Base-by-base conservation (phyloP, 2,888 invertebrate species). In the Lagria hirta region DNA sequence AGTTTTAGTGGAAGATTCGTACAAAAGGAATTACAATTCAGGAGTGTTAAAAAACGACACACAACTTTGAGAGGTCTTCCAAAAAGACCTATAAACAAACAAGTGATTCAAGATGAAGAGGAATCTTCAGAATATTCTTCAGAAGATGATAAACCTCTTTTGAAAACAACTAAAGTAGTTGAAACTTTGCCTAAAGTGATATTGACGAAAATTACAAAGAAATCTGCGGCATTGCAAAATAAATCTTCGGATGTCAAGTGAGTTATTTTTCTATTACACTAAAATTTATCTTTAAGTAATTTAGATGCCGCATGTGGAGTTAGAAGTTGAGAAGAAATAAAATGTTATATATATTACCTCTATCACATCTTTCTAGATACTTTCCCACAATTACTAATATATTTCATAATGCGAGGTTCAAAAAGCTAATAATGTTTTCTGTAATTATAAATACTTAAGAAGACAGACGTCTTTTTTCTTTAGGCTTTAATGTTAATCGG, bases 71-170 rank as follows among this genome's bases (percentile, higher is more conserved):
- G 15, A 6, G 40, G 27, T 11, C 18, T 36, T 10, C 14, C 18
- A 14, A 54, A 38, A 27, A 51, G 45, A 16, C 43, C 30, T 17
- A 23, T 29, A 12, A 27, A n/a, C 20, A 7, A 18, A 8, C 10
- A n/a, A 10, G 13, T 10, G 8, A 29, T 24, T 13, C 35, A 44
- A 36, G 43, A 43, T 27, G 51, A 50, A 30, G 45, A 48, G 12
- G 55, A 57, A 26, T 49, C 46, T 1, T 61, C 61, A 10, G 71
- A 72, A 37, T 78, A 76, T 55, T 77, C 77, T 4, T 77, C 77
- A 1, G 78, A 77, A 36, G 78, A 78, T 54, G 76, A 78, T 51
- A 73, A 76, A 54, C 77, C 77, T 1, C 59, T 77, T 12, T 35
- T 47, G 5, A 57, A 52, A 34, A 47, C 55, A 10, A 43, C 45